These are phyloP conservation scores for Petaurus breviceps DNA, from an alignment of 2,113 vertebrate genomes.

Conservation along the genomic window DNA sequence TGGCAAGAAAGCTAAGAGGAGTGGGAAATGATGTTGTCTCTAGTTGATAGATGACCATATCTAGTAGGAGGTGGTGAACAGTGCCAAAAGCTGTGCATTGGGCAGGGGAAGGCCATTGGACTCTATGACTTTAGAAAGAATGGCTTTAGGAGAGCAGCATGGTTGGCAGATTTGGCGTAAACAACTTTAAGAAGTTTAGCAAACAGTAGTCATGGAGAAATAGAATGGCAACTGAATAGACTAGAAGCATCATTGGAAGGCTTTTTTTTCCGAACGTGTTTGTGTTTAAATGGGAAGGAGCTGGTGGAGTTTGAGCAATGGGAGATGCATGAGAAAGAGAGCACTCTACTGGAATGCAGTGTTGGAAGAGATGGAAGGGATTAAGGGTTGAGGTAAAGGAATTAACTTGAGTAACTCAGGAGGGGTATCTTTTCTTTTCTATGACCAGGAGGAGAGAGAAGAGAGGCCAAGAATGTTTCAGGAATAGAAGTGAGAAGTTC, in stretches of 20 bases:
- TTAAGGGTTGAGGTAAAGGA: not conserved
- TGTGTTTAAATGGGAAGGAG: not conserved
- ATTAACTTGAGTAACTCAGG: not conserved
- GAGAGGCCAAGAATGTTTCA: not conserved
- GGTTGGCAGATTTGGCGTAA: not conserved
- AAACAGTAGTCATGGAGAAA: not conserved
- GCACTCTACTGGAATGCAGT: not conserved
- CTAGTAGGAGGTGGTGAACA: not conserved
- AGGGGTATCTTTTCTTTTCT: not conserved
- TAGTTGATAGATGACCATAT: not conserved
- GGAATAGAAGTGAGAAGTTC: not conserved
- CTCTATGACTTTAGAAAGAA: too few species aligned
- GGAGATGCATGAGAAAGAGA: not conserved
- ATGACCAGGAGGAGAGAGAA: not conserved
- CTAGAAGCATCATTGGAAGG: not conserved
- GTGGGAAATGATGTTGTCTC: not conserved
- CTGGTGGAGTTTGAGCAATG: not conserved
- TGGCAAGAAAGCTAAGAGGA: not conserved
- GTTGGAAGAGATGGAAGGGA: not conserved
- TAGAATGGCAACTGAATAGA: not conserved
- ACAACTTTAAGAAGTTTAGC: not conserved
- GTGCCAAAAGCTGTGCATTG: not conserved
- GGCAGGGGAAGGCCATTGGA: not conserved
- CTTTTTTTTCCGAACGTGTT: not conserved
- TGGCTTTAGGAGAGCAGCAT: too few species aligned